A percentile compares a stretch with the other conserved stretches of the same genome.
These are phyloP conservation scores for Terebella lapidaria DNA, from an alignment of 2,888 invertebrate genomes.

Conservation along the genomic window DNA sequence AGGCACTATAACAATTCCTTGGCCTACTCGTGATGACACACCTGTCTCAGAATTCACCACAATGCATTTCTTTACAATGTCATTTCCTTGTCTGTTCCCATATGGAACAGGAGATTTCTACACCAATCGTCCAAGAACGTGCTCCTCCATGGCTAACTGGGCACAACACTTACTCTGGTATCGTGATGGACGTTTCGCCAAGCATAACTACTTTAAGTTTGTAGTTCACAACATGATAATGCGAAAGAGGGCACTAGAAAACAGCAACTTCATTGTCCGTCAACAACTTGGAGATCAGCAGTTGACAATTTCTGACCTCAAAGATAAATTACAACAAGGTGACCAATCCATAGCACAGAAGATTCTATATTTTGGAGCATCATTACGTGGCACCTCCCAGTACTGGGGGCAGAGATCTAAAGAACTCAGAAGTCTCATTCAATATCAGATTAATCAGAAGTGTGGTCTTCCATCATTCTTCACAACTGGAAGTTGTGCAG, in stretches of 20 bases:
- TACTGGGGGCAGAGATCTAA: constrained; percentile 12
- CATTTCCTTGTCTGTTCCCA: constrained; percentile 4
- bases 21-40: constrained; percentile 10
- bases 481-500: constrained; percentile 29
- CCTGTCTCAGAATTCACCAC: constrained; percentile 5
- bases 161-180: constrained; percentile 3
- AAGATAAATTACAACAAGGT: constrained; percentile 21
- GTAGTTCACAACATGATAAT: constrained; percentile 26
- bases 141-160: neutral
- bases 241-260: constrained; percentile 23
- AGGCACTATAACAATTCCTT: constrained; percentile 16
- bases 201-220: constrained; percentile 10
- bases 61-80: neutral
- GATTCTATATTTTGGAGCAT: constrained; percentile 12
- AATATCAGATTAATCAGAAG: constrained; percentile 13
- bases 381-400: constrained; percentile 11
- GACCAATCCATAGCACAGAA: constrained; percentile 16
- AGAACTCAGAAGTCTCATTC: constrained; percentile 11
- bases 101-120: neutral
- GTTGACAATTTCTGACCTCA: constrained; percentile 21
- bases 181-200: constrained; percentile 4
- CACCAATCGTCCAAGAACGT: neutral
- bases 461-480: constrained; percentile 25
- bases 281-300: constrained; percentile 26
- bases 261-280: constrained; percentile 21